Evolutionary conservation across 64 coral and sea anemone genomes (phyloP).

Genomic region (Acropora tenuis): DNA sequence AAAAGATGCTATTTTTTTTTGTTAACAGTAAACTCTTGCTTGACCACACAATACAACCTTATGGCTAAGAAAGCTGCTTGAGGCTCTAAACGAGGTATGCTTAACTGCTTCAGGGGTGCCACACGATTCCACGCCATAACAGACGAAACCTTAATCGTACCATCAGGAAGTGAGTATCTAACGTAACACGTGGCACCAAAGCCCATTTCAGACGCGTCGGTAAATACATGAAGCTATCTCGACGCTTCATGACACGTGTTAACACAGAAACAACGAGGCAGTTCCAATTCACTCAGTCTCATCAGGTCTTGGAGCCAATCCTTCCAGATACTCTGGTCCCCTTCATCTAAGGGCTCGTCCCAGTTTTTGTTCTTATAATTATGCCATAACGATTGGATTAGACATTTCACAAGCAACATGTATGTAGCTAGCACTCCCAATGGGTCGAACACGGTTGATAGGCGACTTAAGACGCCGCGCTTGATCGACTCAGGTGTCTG

Average conservation of each 20-base stretch:
- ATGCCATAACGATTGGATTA: constrained; percentile 44
- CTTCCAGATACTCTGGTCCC: no score
- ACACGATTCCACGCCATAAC: not conserved
- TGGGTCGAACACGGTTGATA: no score
- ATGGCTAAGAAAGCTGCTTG: no score
- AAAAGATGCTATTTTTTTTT: no score
- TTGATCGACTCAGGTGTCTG: not conserved
- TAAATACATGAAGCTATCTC: constrained; percentile 7
- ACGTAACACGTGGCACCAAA: constrained; percentile 9
- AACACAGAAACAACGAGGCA: no score
- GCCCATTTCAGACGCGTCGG: constrained; percentile 22
- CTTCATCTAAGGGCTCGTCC: not conserved
- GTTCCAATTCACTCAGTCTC: no score
- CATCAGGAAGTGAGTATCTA: constrained; percentile 37
- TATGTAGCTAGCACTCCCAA: not conserved
- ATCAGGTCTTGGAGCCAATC: no score
- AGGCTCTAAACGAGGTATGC: no score
- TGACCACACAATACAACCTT: no score
- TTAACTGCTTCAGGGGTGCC: no score
- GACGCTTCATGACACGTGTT: not conserved
- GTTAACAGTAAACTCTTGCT: no score
- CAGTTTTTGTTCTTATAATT: constrained; percentile 15
- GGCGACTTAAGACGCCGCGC: no score
- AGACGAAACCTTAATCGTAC: constrained; percentile 40
- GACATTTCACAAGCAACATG: constrained; percentile 25